Evolutionary conservation across 2,888 invertebrate genomes (phyloP).

Genomic region (Heliconius aoede): DNA sequence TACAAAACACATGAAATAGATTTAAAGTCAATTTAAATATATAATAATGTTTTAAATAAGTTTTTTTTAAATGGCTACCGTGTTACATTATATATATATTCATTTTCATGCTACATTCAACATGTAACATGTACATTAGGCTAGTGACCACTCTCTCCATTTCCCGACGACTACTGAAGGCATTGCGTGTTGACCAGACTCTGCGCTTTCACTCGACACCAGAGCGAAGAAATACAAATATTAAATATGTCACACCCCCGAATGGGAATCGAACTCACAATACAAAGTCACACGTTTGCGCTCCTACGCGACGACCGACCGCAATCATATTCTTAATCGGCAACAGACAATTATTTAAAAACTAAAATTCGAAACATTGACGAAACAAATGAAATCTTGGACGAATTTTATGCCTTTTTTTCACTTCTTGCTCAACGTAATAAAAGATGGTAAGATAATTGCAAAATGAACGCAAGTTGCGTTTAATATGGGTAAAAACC

Average conservation of each 20-base stretch:
- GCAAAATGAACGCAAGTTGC: constrained; percentile 14
- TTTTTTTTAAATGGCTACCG: neutral
- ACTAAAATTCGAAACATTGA: neutral
- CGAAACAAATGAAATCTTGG: constrained; percentile 3
- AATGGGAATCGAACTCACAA: too few species aligned
- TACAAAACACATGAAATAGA: constrained; percentile 13
- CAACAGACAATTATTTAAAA: neutral
- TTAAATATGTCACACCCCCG: too few species aligned
- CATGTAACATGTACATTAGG: too few species aligned
- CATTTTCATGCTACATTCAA: too few species aligned
- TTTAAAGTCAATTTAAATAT: constrained; percentile 3
- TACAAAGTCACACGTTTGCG: too few species aligned
- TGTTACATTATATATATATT: too few species aligned
- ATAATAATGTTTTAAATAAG: neutral
- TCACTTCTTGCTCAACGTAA: neutral
- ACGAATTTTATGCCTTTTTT: neutral
- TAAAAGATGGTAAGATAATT: neutral
- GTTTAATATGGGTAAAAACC: constrained; percentile 15
- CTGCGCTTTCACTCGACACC: too few species aligned
- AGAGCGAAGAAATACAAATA: too few species aligned
- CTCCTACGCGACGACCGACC: too few species aligned
- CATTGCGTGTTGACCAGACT: too few species aligned
- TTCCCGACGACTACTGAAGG: too few species aligned
- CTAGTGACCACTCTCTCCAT: too few species aligned
- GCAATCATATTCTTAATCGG: neutral